Percentiles rank a stretch among this genome's conserved stretches.
Evolutionary conservation across 2,888 invertebrate genomes (phyloP).

Genomic region (Phalera bucephala): DNA sequence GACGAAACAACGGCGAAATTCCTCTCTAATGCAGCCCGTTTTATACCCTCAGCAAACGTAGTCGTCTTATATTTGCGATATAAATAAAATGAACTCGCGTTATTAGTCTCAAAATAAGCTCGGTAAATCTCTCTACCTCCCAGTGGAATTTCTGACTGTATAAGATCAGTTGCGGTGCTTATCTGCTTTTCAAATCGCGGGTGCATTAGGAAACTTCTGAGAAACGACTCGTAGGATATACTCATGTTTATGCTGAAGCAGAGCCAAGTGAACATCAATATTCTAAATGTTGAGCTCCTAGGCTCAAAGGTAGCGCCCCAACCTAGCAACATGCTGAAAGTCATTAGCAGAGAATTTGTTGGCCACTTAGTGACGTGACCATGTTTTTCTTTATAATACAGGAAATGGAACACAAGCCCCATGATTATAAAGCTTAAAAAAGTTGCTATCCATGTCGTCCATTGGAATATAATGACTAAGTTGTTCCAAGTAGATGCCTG

Average conservation of each 20-base stretch:
- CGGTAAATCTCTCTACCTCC: constrained; percentile 77
- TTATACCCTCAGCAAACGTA: constrained; percentile 67
- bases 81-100: constrained; percentile 74
- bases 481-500: constrained; percentile 74
- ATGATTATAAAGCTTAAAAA: constrained; percentile 58
- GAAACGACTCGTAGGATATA: constrained; percentile 77
- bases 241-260: constrained; percentile 76
- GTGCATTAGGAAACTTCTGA: constrained; percentile 78
- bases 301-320: constrained; percentile 71
- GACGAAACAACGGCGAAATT: constrained; percentile 75
- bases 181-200: constrained; percentile 79
- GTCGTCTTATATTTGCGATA: constrained; percentile 72
- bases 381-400: constrained; percentile 60
- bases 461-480: constrained; percentile 73
- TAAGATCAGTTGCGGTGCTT: constrained; percentile 68
- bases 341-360: constrained; percentile 70
- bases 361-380: constrained; percentile 66
- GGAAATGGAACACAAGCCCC: constrained; percentile 64
- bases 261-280: constrained; percentile 72
- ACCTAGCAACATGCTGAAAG: constrained; percentile 73
- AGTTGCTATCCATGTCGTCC: constrained; percentile 72
- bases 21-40: constrained; percentile 57
- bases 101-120: constrained; percentile 76
- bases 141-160: constrained; percentile 65
- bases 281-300: constrained; percentile 64